Evolutionary conservation across 2,888 invertebrate genomes (phyloP).

Genomic region (Furcula furcula): DNA sequence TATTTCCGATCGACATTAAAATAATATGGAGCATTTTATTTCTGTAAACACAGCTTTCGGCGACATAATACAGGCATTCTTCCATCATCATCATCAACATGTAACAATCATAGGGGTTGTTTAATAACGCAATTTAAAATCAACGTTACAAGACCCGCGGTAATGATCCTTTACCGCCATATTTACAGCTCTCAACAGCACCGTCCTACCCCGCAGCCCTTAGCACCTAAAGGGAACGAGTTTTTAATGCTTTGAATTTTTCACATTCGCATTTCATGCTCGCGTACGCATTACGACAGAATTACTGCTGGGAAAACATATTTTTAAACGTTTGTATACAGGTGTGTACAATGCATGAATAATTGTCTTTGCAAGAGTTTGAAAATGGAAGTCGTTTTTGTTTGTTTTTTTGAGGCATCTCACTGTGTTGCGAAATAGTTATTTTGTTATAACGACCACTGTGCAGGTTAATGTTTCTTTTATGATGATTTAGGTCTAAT

Average conservation of each 20-base stretch:
- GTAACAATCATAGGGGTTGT: too few relatives aligned
- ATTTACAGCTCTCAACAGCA: conserved; percentile 2
- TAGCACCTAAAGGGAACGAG: conserved; percentile 16
- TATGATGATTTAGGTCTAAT: too few relatives aligned
- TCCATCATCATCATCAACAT: too few relatives aligned
- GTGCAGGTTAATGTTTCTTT: too few relatives aligned
- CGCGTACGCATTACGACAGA: not conserved
- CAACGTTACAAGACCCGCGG: not conserved
- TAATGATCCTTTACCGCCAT: not conserved
- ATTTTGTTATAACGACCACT: too few relatives aligned
- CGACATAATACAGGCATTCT: too few relatives aligned
- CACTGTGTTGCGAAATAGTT: too few relatives aligned
- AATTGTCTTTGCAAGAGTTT: not conserved
- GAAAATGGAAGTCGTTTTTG: too few relatives aligned
- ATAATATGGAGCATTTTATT: too few relatives aligned
- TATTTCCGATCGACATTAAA: too few relatives aligned
- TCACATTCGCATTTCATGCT: conserved; percentile 6
- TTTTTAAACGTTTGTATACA: not conserved
- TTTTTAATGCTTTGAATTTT: conserved; percentile 22
- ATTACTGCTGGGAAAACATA: not conserved
- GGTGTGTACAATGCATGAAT: not conserved
- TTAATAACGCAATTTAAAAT: not conserved
- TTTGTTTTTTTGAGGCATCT: too few relatives aligned
- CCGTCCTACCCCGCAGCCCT: not conserved
- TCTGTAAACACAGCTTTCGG: too few relatives aligned